Base-by-base conservation (phyloP, 1,140 invertebrate genomes). In the Coboldia fuscipes region DNA sequence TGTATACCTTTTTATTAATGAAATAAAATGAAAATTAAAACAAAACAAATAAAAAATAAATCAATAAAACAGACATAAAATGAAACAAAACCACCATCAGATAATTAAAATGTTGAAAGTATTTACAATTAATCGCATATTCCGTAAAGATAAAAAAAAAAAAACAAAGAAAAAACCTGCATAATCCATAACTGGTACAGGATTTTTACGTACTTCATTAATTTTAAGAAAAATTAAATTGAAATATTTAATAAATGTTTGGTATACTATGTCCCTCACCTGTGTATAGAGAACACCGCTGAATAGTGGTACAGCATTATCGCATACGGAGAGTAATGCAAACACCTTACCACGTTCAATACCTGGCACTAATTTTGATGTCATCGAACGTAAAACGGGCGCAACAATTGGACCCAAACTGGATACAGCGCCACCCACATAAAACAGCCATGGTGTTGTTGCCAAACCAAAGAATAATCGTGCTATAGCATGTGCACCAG, bases 271-370 rank as follows among this genome's bases (percentile, higher is more conserved):
- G n/a, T n/a, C n/a, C n/a, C 18, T 19, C 4, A 32, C 46, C 45
- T 77, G 72, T 13, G 66, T 62, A 42, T 79, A 80, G 17, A 77
- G 49, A 2, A 70, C 54, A 0, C 72, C 68, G 9, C 73, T 75
- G 30, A 79, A 58, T 34, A 80, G 51, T 1, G 72, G 72, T 8
- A 78, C 68, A 0, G 75, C 70, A 43, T 76, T 80, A 44, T 82
- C 75, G 40, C 72, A 77, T 2, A 77, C 74, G 0, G 75, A 69
- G 4, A 82, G 51, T 29, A 80, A 55, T 0, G 75, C 70, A 44
- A 76, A 78, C 3, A 75, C 64, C 48, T 77, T 78, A 66, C 76
- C 77, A 61, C 75, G 62, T 50, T 82, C 76, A 19, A 63, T 57
- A 3, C 56, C 39, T 2, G 66, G 56, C 14, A 79, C 63, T 3